Evolutionary conservation across 2,797 vertebrate genomes (phyloP).

Genomic region (Phoebastria nigripes): DNA sequence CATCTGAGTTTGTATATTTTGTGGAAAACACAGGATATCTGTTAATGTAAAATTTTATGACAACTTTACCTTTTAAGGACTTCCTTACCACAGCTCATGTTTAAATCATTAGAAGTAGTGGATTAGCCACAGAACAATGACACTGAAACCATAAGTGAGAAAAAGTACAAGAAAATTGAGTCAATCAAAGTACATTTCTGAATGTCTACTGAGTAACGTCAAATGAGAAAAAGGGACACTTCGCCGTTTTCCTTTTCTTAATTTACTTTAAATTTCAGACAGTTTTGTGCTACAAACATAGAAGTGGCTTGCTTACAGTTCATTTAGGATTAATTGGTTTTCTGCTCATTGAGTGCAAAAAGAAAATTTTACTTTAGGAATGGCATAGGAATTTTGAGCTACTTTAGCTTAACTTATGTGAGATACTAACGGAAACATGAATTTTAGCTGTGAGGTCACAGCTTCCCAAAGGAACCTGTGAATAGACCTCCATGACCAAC

Average conservation of each 20-base stretch:
- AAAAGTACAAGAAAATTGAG: background rate
- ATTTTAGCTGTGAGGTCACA: background rate
- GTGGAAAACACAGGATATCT: background rate
- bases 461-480: background rate
- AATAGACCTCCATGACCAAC: rapidly evolving
- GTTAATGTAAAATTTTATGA: background rate
- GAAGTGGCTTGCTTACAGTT: background rate
- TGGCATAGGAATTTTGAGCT: background rate
- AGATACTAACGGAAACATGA: background rate
- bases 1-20: background rate
- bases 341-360: background rate
- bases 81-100: background rate
- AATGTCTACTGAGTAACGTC: background rate
- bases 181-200: background rate
- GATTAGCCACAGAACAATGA: background rate
- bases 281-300: background rate
- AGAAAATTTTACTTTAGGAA: background rate
- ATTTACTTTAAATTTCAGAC: background rate
- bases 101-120: background rate
- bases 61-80: background rate
- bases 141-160: background rate
- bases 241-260: background rate
- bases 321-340: background rate
- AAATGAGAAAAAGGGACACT: background rate
- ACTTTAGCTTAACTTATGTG: background rate